Percentiles rank a stretch among this genome's conserved stretches.
These are phyloP conservation scores for Gryllus bimaculatus DNA, from an alignment of 1,140 invertebrate species.

Conservation along the genomic window DNA sequence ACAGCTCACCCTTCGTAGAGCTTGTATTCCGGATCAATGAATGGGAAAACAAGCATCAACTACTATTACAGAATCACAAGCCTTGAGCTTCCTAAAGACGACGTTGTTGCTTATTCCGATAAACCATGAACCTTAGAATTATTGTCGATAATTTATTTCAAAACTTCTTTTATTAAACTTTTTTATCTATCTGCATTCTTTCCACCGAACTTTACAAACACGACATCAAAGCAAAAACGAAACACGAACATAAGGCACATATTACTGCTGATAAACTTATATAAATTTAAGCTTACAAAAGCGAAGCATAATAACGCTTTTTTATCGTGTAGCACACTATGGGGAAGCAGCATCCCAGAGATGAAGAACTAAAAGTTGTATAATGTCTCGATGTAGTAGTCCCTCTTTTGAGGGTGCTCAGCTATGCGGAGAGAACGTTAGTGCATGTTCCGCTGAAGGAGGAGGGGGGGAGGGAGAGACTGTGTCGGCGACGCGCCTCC, in stretches of 20 bases:
- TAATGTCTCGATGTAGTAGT: not conserved
- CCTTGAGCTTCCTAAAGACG: too few relatives aligned
- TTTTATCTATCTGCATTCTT: not conserved
- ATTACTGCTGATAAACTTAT: not conserved
- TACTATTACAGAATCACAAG: too few relatives aligned
- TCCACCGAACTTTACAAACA: not conserved
- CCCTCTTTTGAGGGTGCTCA: not conserved
- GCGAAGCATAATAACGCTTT: not conserved
- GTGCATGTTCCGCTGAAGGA: not conserved
- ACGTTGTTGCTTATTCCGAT: not conserved
- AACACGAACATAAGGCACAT: not conserved
- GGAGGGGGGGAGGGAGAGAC: not conserved
- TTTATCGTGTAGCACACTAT: not conserved
- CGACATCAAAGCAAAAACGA: constrained; percentile 1
- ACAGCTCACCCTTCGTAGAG: too few relatives aligned
- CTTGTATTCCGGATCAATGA: too few relatives aligned
- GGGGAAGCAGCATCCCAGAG: not conserved
- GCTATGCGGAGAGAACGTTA: not conserved
- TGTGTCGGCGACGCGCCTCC: not conserved
- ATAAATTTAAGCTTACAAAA: not conserved
- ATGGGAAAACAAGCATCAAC: too few relatives aligned
- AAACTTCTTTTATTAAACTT: not conserved
- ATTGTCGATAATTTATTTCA: not conserved
- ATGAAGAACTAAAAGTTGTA: not conserved
- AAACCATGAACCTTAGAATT: not conserved